Percentiles rank a stretch among this genome's conserved stretches.
These are phyloP conservation scores for Azemiops feae DNA, from an alignment of 2,113 vertebrate genomes.

Conservation along the genomic window DNA sequence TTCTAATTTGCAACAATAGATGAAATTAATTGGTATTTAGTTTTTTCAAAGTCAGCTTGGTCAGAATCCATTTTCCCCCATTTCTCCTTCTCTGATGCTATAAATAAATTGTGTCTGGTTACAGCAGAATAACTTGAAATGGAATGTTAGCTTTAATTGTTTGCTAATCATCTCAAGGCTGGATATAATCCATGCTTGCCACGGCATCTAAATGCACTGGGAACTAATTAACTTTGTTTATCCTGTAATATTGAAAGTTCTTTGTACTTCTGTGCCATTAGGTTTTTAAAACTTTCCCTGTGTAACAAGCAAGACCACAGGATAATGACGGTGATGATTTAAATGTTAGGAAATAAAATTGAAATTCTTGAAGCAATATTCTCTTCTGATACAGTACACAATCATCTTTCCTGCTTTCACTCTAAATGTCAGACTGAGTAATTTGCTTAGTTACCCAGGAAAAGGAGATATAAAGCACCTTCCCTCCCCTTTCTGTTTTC, in stretches of 20 bases:
- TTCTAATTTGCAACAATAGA: conserved; percentile 67
- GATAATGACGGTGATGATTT: not conserved
- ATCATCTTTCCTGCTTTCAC: not conserved
- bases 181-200: conserved; percentile 26
- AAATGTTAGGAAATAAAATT: not conserved
- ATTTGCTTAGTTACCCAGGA: not conserved
- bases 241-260: not conserved
- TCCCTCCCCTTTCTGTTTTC: not conserved
- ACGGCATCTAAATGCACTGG: conserved; percentile 5
- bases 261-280: not conserved
- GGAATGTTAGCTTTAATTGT: conserved; percentile 55
- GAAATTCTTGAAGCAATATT: not conserved
- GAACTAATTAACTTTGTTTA: conserved; percentile 20
- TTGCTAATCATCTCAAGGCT: conserved; percentile 28
- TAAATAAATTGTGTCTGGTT: conserved; percentile 38
- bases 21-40: conserved; percentile 64
- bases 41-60: conserved; percentile 50
- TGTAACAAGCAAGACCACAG: not conserved
- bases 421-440: not conserved
- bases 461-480: not conserved
- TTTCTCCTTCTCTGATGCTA: conserved; percentile 28
- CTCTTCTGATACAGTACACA: not conserved
- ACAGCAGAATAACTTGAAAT: not conserved
- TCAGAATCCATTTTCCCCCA: conserved; percentile 19
- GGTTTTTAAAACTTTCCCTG: not conserved